Conservation (phyloP, 2,113 vertebrate species). For the Lonchura striata region DNA sequence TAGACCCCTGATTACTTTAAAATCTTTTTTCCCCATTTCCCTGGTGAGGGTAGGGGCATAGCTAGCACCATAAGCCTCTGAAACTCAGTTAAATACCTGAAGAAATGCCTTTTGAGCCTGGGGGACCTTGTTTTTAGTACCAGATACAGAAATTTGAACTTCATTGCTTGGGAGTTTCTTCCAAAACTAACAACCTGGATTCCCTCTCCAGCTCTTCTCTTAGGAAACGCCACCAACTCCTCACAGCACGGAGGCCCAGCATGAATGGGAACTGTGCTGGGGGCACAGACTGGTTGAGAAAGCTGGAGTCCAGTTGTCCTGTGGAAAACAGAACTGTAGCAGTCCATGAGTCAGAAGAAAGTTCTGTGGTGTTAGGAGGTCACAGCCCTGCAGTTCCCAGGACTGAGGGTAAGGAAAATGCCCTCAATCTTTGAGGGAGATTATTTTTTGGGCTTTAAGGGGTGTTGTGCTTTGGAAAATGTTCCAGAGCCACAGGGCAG, state of each 20-base stretch:
- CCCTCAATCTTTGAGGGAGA: background rate
- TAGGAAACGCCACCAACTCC: conserved; percentile 19
- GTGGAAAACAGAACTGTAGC: conserved; percentile 28
- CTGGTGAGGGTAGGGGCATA: background rate
- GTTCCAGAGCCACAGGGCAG: background rate
- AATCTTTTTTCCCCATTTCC: background rate
- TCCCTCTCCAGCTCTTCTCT: conserved; percentile 55
- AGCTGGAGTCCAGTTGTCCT: conserved; percentile 41
- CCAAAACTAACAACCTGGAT: background rate
- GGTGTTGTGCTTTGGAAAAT: background rate
- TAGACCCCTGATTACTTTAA: background rate
- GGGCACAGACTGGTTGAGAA: conserved; percentile 51
- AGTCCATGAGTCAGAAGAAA: conserved; percentile 50
- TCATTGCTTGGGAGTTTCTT: background rate
- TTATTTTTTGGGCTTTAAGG: background rate
- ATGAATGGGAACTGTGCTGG: conserved; percentile 62
- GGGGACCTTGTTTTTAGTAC: background rate
- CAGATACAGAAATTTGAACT: background rate
- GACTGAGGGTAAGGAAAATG: conserved; percentile 58
- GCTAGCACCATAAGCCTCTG: background rate
- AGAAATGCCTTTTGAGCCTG: background rate
- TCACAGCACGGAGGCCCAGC: conserved; percentile 34
- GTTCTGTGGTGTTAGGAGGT: conserved; percentile 20
- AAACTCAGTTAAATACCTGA: background rate
- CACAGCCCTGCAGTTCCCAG: conserved; percentile 41